phyloP scores from a whole-genome alignment of 2,888 invertebrate genomes.

The Cyrtodaria siliqua region DNA sequence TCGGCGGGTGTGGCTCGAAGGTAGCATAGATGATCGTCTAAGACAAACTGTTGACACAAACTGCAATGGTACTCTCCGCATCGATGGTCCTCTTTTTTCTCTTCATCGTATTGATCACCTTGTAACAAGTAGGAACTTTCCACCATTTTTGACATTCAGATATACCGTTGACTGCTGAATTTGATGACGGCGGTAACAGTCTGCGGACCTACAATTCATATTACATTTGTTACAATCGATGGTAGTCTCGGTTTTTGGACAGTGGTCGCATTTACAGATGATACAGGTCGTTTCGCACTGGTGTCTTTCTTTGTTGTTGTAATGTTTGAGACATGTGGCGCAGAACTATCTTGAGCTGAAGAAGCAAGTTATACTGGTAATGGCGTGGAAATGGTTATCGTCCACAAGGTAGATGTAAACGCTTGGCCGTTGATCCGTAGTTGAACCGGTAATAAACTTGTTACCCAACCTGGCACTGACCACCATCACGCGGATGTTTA shows the following conservation, averaged over 20 bases:
- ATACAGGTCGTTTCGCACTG: conserved; percentile 34
- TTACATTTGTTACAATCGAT: conserved; percentile 13
- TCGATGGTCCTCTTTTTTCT: no score
- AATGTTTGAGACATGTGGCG: conserved; percentile 19
- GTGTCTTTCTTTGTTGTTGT: conserved; percentile 22
- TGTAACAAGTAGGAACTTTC: conserved; percentile 23
- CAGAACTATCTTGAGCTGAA: conserved; percentile 41
- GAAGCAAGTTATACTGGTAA: conserved; percentile 34
- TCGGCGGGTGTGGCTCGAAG: conserved; percentile 23
- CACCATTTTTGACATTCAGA: conserved; percentile 20
- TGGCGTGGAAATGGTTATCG: no score
- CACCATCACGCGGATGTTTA: conserved; percentile 47
- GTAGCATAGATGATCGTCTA: conserved; percentile 30
- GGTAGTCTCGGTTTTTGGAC: conserved; percentile 14
- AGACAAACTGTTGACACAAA: no score
- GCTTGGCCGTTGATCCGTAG: conserved; percentile 20
- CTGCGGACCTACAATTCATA: conserved; percentile 24
- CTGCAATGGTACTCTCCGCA: no score
- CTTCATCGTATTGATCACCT: no score
- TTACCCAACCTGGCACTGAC: no score
- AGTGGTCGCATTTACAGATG: conserved; percentile 30
- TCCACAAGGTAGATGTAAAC: conserved; percentile 48
- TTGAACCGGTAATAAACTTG: no score
- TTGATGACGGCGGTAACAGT: no score
- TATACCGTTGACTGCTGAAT: conserved; percentile 6